A percentile compares a stretch with the other conserved stretches of the same genome.
phyloP scores from a whole-genome alignment of 2,113 vertebrate genomes.

The Emydura subglobosa region DNA sequence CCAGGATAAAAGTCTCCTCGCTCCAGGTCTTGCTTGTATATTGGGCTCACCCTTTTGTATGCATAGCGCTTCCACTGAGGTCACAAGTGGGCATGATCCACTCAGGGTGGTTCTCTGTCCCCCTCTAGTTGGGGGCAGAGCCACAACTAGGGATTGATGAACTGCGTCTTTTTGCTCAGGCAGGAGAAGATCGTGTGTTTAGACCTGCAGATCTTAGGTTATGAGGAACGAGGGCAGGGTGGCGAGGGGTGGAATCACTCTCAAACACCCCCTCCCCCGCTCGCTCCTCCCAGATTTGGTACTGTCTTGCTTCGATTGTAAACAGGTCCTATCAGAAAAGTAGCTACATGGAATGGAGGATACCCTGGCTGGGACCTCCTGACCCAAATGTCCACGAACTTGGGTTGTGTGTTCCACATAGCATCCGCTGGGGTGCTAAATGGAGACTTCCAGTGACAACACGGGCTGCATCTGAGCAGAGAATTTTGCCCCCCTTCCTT shows the following conservation, averaged over 20 bases:
- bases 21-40: neutral
- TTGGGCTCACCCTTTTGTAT: neutral
- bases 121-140: neutral
- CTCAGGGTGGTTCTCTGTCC: neutral
- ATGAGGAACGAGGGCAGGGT: neutral
- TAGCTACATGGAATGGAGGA: accelerated
- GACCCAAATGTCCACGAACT: accelerated
- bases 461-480: neutral
- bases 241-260: neutral
- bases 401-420: neutral
- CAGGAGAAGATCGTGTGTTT: neutral
- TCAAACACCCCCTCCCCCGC: neutral
- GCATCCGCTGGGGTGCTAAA: neutral
- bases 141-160: neutral
- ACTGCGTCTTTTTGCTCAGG: neutral
- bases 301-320: neutral
- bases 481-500: neutral
- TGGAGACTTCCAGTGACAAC: neutral
- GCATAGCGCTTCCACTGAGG: neutral
- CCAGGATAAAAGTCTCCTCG: neutral
- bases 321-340: neutral
- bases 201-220: neutral
- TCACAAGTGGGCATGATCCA: neutral
- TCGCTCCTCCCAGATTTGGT: neutral
- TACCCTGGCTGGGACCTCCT: neutral